Evolutionary conservation across 2,888 invertebrate species (phyloP).

Genomic region (Rhogogaster chlorosoma): DNA sequence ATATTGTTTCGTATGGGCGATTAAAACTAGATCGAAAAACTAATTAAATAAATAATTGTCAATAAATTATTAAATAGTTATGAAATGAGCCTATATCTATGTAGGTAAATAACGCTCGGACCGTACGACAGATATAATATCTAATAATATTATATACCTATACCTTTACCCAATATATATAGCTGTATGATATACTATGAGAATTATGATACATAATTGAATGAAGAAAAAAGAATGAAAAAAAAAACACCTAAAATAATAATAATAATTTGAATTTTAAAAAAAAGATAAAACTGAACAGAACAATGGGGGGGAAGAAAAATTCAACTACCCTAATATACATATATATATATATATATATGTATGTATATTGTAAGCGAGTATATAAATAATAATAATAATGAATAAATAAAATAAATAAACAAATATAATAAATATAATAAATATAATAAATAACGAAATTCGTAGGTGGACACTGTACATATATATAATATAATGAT

Average conservation of each 20-base stretch:
- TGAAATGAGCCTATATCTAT: neutral
- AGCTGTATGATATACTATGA: neutral
- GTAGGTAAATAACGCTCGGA: neutral
- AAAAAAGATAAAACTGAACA: neutral
- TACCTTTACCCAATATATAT: neutral
- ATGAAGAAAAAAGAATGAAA: conserved; percentile 8
- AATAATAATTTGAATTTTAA: neutral
- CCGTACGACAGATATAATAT: neutral
- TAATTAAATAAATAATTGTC: neutral
- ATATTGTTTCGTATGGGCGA: neutral
- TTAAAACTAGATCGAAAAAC: neutral
- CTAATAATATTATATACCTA: neutral
- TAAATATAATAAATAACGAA: neutral
- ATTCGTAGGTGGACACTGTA: neutral
- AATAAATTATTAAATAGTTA: neutral
- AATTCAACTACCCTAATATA: neutral
- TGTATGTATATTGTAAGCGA: conserved; percentile 53
- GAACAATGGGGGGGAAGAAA: neutral
- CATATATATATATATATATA: neutral
- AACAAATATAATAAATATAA: neutral
- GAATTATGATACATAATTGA: neutral
- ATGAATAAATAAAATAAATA: conserved; percentile 53
- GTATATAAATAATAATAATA: conserved; percentile 68
- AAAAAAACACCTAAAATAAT: neutral
- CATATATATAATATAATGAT: neutral